Conservation (phyloP, 2,888 invertebrate species). For the Rhogogaster chlorosoma region DNA sequence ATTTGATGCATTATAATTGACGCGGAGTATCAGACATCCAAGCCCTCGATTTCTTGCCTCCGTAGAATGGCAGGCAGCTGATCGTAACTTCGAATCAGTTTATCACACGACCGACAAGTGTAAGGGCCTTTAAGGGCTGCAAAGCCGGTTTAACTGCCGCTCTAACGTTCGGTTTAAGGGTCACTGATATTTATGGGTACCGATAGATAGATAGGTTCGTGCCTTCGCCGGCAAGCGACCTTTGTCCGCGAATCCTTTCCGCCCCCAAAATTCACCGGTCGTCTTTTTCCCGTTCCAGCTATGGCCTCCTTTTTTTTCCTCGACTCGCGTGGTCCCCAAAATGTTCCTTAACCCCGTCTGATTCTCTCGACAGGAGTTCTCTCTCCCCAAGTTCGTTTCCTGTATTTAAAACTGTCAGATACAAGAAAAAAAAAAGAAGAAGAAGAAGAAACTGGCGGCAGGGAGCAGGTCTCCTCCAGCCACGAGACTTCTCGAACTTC, state of each 20-base stretch:
- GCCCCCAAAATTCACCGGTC: neutral
- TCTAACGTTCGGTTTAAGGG: slow-evolving; percentile 52
- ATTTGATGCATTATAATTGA: neutral
- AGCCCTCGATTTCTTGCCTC: neutral
- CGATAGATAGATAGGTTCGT: slow-evolving; percentile 47
- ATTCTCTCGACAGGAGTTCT: neutral
- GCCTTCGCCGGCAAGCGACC: neutral
- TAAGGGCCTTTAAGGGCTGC: slow-evolving; percentile 54
- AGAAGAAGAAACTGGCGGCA: neutral
- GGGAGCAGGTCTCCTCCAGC: neutral
- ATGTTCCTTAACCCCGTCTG: neutral
- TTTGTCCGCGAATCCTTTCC: slow-evolving; percentile 43
- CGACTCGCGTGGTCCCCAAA: neutral
- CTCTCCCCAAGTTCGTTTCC: neutral
- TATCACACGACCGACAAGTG: slow-evolving; percentile 50
- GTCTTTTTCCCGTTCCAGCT: neutral
- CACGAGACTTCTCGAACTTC: neutral
- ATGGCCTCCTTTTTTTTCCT: neutral
- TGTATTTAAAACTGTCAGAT: slow-evolving; percentile 35
- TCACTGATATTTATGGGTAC: slow-evolving; percentile 49
- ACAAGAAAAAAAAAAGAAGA: neutral
- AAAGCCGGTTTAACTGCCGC: slow-evolving; percentile 59
- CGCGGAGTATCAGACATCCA: neutral
- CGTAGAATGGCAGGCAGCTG: neutral
- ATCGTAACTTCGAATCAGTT: slow-evolving; percentile 47